Conservation (phyloP, 2,797 vertebrate species). For the Poeciliopsis turneri region DNA sequence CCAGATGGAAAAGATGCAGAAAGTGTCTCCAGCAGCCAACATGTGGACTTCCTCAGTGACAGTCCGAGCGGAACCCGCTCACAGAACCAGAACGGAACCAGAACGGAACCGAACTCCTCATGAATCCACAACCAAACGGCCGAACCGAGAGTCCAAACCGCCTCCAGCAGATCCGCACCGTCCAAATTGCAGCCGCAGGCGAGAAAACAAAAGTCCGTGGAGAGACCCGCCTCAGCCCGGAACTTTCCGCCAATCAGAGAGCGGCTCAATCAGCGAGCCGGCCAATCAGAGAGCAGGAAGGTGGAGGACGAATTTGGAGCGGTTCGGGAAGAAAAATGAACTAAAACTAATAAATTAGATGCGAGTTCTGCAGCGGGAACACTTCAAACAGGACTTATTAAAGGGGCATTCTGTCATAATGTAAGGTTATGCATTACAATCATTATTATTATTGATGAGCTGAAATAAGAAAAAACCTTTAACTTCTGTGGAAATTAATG, state of each 20-base stretch:
- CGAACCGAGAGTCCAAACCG: constrained; percentile 21
- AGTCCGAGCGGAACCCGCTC: constrained; percentile 39
- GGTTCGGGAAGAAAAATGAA: neutral
- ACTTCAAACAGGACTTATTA: neutral
- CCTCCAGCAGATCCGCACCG: constrained; percentile 52
- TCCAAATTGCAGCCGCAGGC: constrained; percentile 63
- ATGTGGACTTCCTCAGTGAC: constrained; percentile 74
- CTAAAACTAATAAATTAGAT: neutral
- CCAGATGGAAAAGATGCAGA: neutral
- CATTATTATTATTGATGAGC: neutral
- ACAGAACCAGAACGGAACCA: neutral
- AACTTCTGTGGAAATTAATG: neutral
- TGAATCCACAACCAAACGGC: neutral
- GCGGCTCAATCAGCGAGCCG: constrained; percentile 60
- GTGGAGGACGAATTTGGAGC: constrained; percentile 65
- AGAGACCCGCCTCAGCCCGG: constrained; percentile 8
- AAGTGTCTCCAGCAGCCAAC: constrained; percentile 20
- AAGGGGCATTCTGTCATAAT: neutral
- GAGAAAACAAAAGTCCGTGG: constrained; percentile 56
- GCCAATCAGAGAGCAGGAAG: constrained; percentile 56
- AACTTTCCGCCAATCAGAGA: constrained; percentile 72
- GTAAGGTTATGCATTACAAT: neutral
- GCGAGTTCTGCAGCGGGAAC: no score
- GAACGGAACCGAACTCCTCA: neutral
- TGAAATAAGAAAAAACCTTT: neutral